A percentile compares a stretch with the other conserved stretches of the same genome.
Conservation (phyloP, 2,113 vertebrate genomes). For the Thalassoma bifasciatum region DNA sequence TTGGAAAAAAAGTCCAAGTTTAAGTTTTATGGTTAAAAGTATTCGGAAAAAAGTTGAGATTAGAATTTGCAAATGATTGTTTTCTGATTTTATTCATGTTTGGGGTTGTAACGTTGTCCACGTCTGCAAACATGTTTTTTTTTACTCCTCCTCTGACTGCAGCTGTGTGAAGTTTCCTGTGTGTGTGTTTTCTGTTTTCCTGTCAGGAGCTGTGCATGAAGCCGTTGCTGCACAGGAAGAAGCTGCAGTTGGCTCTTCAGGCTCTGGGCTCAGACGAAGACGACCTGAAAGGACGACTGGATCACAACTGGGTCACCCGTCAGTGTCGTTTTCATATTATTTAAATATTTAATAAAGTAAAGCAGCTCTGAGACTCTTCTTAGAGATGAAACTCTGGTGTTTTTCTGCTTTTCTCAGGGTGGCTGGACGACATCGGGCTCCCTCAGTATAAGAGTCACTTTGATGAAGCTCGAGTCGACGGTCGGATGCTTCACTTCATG, state of each 20-base stretch:
- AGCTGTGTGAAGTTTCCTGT: not conserved
- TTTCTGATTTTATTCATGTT: too few relatives aligned
- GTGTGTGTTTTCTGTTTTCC: not conserved
- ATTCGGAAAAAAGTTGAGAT: too few relatives aligned
- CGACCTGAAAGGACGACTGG: constrained; percentile 90
- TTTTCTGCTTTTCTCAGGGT: constrained; percentile 83
- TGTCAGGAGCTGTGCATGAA: constrained; percentile 93
- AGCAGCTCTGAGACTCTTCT: too few relatives aligned
- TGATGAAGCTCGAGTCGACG: constrained; percentile 94
- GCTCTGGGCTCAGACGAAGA: constrained; percentile 90
- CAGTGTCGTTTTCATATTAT: constrained; percentile 63
- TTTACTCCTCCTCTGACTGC: not conserved
- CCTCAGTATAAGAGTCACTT: constrained; percentile 98
- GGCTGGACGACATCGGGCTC: constrained; percentile 98
- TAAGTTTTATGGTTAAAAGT: too few relatives aligned
- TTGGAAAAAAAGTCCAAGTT: too few relatives aligned
- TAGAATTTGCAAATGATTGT: too few relatives aligned
- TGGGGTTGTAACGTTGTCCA: too few relatives aligned
- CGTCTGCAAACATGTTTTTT: too few relatives aligned
- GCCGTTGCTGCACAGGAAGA: constrained; percentile 93
- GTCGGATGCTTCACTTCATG: constrained; percentile 96
- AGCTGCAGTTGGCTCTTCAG: constrained; percentile 94
- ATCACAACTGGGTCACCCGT: constrained; percentile 98
- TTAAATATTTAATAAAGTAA: too few relatives aligned
- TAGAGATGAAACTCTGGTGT: not conserved